These are phyloP conservation scores for Disparrhopalites patrizii DNA, from an alignment of 2,888 invertebrate genomes.

Conservation along the genomic window DNA sequence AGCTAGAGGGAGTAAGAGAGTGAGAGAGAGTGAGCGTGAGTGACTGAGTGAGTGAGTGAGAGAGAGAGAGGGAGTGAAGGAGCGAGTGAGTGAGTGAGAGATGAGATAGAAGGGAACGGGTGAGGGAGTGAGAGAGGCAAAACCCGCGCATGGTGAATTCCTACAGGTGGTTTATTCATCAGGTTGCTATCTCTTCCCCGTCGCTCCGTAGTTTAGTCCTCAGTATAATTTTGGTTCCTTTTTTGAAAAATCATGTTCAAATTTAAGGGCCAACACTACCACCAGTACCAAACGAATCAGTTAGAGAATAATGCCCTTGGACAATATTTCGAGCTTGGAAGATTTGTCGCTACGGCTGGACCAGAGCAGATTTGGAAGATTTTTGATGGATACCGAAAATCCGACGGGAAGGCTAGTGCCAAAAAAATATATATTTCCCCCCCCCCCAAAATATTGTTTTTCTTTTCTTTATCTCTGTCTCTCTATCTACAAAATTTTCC, in stretches of 20 bases:
- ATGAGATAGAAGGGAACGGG: neutral
- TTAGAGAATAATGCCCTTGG: constrained; percentile 65
- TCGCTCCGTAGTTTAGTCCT: constrained; percentile 12
- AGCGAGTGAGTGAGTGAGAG: neutral
- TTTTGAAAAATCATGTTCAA: constrained; percentile 36
- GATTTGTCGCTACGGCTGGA: constrained; percentile 73
- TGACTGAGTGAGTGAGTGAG: constrained; percentile 1
- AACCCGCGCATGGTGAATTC: constrained; percentile 32
- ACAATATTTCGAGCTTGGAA: constrained; percentile 80
- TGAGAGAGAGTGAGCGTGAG: neutral
- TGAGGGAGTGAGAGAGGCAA: neutral
- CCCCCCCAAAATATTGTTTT: neutral
- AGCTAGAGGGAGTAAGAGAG: neutral
- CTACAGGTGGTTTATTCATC: constrained; percentile 46
- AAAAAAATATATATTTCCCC: neutral
- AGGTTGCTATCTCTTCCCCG: constrained; percentile 34
- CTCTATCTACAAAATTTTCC: neutral
- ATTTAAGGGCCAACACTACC: constrained; percentile 36
- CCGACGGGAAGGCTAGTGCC: constrained; percentile 76
- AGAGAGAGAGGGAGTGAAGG: neutral
- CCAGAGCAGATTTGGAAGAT: constrained; percentile 89
- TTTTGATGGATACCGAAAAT: constrained; percentile 81
- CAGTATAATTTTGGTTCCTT: neutral
- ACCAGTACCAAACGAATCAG: constrained; percentile 21
- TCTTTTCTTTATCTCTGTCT: too few species aligned